These are phyloP conservation scores for Poeciliopsis turneri DNA, from an alignment of 2,797 vertebrate genomes.

Conservation along the genomic window DNA sequence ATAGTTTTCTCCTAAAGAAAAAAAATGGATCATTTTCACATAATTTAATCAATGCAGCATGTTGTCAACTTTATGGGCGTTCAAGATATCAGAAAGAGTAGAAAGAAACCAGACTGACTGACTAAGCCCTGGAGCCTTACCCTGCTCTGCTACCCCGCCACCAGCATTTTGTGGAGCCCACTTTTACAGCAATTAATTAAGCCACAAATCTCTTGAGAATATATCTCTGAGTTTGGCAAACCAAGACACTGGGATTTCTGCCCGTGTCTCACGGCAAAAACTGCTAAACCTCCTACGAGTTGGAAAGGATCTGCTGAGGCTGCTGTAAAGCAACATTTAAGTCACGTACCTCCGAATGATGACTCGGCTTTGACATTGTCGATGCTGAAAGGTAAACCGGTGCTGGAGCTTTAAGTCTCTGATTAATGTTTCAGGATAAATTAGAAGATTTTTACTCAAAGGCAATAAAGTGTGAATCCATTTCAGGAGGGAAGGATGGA, in stretches of 20 bases:
- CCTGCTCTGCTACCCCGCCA: neutral
- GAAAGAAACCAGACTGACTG: constrained; percentile 1
- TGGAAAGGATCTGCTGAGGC: constrained; percentile 1
- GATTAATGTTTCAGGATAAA: neutral
- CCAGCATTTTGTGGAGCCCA: neutral
- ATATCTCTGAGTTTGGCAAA: constrained; percentile 9
- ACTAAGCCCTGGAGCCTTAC: neutral
- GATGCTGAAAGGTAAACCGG: neutral
- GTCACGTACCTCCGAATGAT: neutral
- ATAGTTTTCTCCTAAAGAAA: neutral
- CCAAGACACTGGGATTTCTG: neutral
- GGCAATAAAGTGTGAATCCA: neutral
- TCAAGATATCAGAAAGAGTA: neutral
- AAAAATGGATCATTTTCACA: neutral
- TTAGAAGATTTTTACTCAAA: neutral
- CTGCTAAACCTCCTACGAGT: constrained; percentile 4
- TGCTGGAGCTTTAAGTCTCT: neutral
- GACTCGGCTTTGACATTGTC: constrained; percentile 1
- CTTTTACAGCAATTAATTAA: constrained; percentile 10
- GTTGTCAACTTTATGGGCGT: neutral
- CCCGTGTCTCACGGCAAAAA: neutral
- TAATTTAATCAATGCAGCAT: neutral
- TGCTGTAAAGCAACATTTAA: neutral
- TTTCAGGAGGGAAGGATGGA: neutral
- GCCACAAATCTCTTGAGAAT: constrained; percentile 1